Evolutionary conservation across 2,113 vertebrate genomes (phyloP), one percentile per base, ranked within the genome.

Genomic region (Amblyornis subalaris): DNA sequence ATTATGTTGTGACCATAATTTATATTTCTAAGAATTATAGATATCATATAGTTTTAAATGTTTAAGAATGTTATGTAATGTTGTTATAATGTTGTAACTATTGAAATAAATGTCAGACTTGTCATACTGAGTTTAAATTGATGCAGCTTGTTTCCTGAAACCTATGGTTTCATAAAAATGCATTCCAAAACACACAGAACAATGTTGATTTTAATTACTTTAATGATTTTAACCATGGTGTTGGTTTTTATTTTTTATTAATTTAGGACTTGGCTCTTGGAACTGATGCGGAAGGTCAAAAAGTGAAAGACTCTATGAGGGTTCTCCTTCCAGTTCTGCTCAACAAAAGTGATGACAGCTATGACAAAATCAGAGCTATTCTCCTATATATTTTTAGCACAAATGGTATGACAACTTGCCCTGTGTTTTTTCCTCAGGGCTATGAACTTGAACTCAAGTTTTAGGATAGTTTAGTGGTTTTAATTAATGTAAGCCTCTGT

Each of bases 321-420:
- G 99, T 99, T 7, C 98, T 99, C 42, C 98, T 99, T 93, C 99
- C 99, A 8, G 98, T 99, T 87, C 97, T 99, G 11, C 98, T 99
- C 35, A 97, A 55, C 93, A 97, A 98, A 96, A 98, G 86, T 19
- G 97, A 98, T 78, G 98, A 98, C 60, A 99, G 94, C 91, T 97
- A 98, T 36, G 99, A 99, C 91, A 99, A 99, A 98, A 99, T 99
- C 87, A 96, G 99, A 96, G 99, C 99, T 31, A 99, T 99, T 94
- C 98, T 99, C 51, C 98, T 99, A 42, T 99, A 99, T 90, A 99
- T 99, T 95, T 99, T 99, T 96, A 98, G 99, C 94, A 97, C 98
- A 85, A 99, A 98, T 21, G 99, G 99, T 99, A 98, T 80, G 79
- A 77, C 38, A 74, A 44, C 40, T 54, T 96, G 51, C 2, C n/a